phyloP scores from a whole-genome alignment of 2,888 invertebrate genomes.

The Odontocerum albicorne region DNA sequence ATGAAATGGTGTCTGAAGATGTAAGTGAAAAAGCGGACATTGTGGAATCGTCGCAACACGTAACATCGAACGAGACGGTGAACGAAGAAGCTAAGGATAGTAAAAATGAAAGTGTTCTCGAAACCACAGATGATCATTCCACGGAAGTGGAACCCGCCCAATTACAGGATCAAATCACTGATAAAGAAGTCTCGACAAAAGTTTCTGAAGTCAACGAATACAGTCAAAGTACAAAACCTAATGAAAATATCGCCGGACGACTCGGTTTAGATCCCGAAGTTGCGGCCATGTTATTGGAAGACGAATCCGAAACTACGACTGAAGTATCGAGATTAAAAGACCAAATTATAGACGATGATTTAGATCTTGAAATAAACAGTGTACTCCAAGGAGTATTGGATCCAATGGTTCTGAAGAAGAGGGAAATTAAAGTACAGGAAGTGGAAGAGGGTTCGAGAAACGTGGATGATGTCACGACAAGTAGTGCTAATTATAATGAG shows the following conservation, averaged over 20 bases:
- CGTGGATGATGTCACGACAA: neutral
- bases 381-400: constrained; percentile 26
- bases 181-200: too few species aligned
- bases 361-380: constrained; percentile 27
- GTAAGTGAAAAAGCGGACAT: too few species aligned
- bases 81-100: neutral
- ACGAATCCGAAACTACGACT: constrained; percentile 2
- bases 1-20: neutral
- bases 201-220: too few species aligned
- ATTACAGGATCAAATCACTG: too few species aligned
- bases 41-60: too few species aligned
- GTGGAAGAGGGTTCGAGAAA: constrained; percentile 15
- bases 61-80: too few species aligned
- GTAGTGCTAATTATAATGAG: neutral
- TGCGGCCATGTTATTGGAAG: constrained; percentile 25
- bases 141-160: too few species aligned
- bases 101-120: neutral
- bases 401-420: constrained; percentile 14
- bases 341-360: constrained; percentile 11
- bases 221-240: neutral
- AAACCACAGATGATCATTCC: neutral
- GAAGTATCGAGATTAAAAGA: constrained; percentile 4
- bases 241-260: constrained; percentile 1
- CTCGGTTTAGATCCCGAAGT: constrained; percentile 19
- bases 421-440: constrained; percentile 35